phyloP scores from a whole-genome alignment of 2,797 vertebrate genomes.

The Pelochelys cantorii region DNA sequence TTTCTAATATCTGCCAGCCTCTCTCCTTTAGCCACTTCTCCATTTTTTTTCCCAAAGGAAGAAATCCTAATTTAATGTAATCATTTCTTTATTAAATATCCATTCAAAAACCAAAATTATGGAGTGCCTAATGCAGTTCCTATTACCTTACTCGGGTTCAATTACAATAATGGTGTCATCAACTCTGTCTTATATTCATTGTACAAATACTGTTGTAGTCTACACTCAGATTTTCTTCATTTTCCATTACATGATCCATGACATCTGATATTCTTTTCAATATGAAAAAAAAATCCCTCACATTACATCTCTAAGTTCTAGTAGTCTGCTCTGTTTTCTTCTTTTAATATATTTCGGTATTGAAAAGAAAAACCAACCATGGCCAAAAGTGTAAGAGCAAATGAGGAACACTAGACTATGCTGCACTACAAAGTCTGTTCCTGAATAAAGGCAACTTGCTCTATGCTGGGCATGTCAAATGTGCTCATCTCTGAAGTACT shows the following conservation, averaged over 20 bases:
- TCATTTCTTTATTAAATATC: conserved; percentile 36
- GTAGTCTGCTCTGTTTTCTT: conserved; percentile 47
- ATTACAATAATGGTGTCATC: background rate
- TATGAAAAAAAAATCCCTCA: conserved; percentile 32
- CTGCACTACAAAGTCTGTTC: background rate
- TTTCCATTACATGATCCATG: conserved; percentile 34
- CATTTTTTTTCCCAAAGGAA: background rate
- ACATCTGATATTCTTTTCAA: conserved; percentile 53
- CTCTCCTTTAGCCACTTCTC: background rate
- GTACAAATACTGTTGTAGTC: conserved; percentile 15
- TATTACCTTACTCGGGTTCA: conserved; percentile 12
- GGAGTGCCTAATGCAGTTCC: background rate
- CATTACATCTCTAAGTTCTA: conserved; percentile 41
- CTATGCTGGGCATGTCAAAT: background rate
- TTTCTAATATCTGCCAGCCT: background rate
- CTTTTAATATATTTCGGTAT: conserved; percentile 59
- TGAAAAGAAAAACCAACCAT: conserved; percentile 57
- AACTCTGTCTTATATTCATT: background rate
- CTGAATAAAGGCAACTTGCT: background rate
- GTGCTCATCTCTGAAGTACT: background rate
- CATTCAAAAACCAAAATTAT: conserved; percentile 41
- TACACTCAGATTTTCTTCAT: conserved; percentile 22
- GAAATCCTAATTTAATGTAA: background rate
- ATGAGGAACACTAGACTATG: conserved; percentile 35
- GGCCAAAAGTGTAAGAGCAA: conserved; percentile 33